Evolutionary conservation across 2,797 vertebrate species (phyloP).

Genomic region (Halcyon chelicuti): DNA sequence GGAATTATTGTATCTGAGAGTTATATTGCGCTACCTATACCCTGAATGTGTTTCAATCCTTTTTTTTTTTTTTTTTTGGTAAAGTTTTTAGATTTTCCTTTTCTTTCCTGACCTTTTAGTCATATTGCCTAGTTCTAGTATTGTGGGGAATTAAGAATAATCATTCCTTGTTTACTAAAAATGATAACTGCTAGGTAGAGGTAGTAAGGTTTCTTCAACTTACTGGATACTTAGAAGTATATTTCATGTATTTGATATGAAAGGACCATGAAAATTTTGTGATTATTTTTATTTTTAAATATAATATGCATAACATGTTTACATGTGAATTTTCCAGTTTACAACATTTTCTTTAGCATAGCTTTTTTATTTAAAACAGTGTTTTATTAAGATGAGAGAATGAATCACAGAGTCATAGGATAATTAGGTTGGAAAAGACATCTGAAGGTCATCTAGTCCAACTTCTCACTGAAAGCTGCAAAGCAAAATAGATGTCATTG

Average conservation of each 20-base stretch:
- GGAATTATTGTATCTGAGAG: background rate
- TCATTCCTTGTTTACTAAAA: background rate
- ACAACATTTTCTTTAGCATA: background rate
- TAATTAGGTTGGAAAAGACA: background rate
- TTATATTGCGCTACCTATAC: background rate
- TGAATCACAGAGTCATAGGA: background rate
- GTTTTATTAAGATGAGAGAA: background rate
- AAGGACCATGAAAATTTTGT: background rate
- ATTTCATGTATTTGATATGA: background rate
- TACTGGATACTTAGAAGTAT: background rate
- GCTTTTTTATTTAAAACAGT: background rate
- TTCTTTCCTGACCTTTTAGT: background rate
- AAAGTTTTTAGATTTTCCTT: background rate
- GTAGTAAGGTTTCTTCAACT: background rate
- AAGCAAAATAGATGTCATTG: background rate
- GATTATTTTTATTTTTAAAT: no score
- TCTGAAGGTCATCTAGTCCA: background rate
- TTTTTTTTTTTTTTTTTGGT: background rate
- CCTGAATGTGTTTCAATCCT: fast-evolving
- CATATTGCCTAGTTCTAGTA: background rate
- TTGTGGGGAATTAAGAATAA: background rate
- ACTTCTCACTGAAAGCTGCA: background rate
- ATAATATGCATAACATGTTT: background rate
- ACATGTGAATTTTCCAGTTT: background rate
- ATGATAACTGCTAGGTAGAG: background rate